A percentile compares a stretch with the other conserved stretches of the same genome.
Evolutionary conservation across 2,113 vertebrate genomes (phyloP).

Genomic region (Deroptyus accipitrinus): DNA sequence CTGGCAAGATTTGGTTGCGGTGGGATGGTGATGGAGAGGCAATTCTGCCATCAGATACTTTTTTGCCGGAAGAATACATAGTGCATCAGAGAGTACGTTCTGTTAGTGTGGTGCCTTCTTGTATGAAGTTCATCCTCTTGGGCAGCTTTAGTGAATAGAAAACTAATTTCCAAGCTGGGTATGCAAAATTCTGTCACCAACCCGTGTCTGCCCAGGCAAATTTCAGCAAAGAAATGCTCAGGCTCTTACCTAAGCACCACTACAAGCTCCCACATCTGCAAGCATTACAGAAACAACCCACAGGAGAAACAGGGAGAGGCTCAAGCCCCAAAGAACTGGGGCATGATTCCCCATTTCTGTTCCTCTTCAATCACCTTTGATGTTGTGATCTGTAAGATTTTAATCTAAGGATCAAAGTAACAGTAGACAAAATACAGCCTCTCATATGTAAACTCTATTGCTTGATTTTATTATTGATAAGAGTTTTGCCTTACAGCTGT

Average conservation of each 20-base stretch:
- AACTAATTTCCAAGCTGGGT: background rate
- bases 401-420: background rate
- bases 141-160: background rate
- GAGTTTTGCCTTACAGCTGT: background rate
- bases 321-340: background rate
- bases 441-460: background rate
- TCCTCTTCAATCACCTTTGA: background rate
- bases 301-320: background rate
- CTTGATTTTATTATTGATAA: background rate
- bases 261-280: background rate
- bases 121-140: background rate
- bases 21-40: background rate
- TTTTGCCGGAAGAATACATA: background rate
- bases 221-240: background rate
- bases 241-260: background rate
- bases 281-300: rapidly evolving
- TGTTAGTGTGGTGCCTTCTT: background rate
- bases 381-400: background rate
- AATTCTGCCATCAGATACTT: background rate
- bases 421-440: background rate
- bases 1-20: background rate
- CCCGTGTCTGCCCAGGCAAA: rapidly evolving
- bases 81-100: background rate
- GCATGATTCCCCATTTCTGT: background rate
- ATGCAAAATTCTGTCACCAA: background rate